Percentiles rank a stretch among this genome's conserved stretches.
These are phyloP conservation scores for Rattus norvegicus DNA, from an alignment of 2,113 vertebrate genomes.

Conservation along the genomic window DNA sequence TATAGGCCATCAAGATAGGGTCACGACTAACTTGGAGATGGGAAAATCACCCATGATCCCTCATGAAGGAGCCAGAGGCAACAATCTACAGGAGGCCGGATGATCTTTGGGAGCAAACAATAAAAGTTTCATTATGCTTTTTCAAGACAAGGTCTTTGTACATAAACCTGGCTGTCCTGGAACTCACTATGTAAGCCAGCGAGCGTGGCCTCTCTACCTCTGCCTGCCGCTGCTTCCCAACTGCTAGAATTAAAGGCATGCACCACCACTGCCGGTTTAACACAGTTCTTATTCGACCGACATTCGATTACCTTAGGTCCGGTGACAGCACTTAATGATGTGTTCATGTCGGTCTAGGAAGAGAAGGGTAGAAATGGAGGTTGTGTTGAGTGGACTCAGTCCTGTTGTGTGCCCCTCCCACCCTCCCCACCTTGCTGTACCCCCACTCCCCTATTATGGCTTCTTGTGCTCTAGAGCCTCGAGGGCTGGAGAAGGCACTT, in stretches of 20 bases:
- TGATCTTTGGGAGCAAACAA: not conserved
- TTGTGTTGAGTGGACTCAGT: not conserved
- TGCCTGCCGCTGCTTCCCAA: not conserved
- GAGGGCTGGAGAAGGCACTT: not conserved
- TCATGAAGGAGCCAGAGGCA: not conserved
- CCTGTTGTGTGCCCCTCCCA: not conserved
- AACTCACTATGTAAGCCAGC: not conserved
- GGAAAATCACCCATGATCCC: not conserved
- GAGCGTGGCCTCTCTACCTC: too few relatives aligned
- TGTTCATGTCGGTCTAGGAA: not conserved
- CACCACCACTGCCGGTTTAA: not conserved
- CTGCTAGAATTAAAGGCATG: not conserved
- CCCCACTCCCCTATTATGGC: not conserved
- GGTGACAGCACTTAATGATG: not conserved
- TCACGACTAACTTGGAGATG: not conserved
- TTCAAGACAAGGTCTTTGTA: not conserved
- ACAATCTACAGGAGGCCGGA: not conserved
- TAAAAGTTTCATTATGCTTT: not conserved
- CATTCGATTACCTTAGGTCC: not conserved
- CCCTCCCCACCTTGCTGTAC: not conserved
- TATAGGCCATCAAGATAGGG: not conserved
- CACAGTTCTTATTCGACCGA: not conserved
- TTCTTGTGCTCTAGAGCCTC: not conserved
- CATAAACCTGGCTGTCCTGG: not conserved
- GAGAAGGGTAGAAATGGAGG: not conserved